phyloP scores from a whole-genome alignment of 2,797 vertebrate genomes.

The Brachyalestes nurse region DNA sequence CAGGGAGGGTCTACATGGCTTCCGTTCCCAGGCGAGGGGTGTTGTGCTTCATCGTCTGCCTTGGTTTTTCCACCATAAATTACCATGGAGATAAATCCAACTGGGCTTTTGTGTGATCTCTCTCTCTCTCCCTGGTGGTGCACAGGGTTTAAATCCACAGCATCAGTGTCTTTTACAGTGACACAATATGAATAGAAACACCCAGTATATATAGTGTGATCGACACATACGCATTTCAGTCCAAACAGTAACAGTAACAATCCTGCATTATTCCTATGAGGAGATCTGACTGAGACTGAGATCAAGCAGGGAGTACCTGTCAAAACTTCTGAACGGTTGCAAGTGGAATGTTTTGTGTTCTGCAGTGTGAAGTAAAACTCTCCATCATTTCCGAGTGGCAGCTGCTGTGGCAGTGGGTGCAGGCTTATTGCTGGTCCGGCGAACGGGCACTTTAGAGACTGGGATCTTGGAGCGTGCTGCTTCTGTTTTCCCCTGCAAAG shows the following conservation, averaged over 20 bases:
- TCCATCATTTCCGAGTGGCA: constrained; percentile 84
- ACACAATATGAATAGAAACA: constrained; percentile 40
- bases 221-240: constrained; percentile 39
- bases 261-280: constrained; percentile 34
- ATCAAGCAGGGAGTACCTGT: constrained; percentile 19
- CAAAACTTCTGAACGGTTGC: constrained; percentile 20
- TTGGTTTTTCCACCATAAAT: constrained; percentile 39
- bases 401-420: constrained; percentile 67
- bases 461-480: constrained; percentile 94
- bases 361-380: constrained; percentile 11
- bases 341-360: constrained; percentile 45
- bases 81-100: constrained; percentile 40
- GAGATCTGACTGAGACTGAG: constrained; percentile 31
- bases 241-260: constrained; percentile 33
- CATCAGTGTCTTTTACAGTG: constrained; percentile 34
- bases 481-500: constrained; percentile 85
- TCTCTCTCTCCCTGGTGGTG: constrained; percentile 24
- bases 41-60: constrained; percentile 70
- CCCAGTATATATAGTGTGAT: constrained; percentile 28
- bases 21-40: constrained; percentile 64
- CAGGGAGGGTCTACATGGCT: constrained; percentile 52
- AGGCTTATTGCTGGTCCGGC: constrained; percentile 85
- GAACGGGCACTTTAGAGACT: constrained; percentile 92
- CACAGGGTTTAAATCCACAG: constrained; percentile 42
- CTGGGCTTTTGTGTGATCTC: constrained; percentile 29